Evolutionary conservation across 2,113 vertebrate species (phyloP), one percentile per base, ranked within the genome.

Genomic region (Pitta sordida): DNA sequence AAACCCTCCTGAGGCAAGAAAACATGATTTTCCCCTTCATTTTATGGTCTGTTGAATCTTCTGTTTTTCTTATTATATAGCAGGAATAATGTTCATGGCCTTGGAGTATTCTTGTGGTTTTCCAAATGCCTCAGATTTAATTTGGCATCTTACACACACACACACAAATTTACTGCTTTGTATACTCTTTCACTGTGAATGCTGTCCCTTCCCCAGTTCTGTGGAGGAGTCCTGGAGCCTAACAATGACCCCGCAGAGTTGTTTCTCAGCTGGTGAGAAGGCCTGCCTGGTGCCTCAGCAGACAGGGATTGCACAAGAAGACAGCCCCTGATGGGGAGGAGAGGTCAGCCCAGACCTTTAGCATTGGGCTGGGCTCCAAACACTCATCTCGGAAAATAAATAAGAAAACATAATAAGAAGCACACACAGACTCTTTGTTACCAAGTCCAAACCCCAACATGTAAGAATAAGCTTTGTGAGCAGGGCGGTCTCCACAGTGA

Each of bases 21-120:
- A 96, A 83, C 82, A 96, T 60, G 51, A 95, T 91, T 96, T 96
- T 74, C 55, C 49, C 82, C 79, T 96, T 96, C 75, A 91, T 96
- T 96, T 96, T 96, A 96, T 96, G 94, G 96, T 91, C 96, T 94
- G 87, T 56, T 95, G 93, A 95, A 93, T 96, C 75, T 93, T 96
- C 94, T 96, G 71, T 77, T 96, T 95, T 96, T 86, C 94, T 96
- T 93, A 48, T 91, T 83, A 67, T 95, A 59, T 77, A 81, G 91
- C 59, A 94, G 93, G 52, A 94, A 94, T 94, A 94, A 93, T 77
- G 48, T 83, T 68, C 56, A 67, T 88, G 64, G 91, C 76, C 85
- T 93, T 86, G 71, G 82, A 95, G 75, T 94, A 96, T 90, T 95
- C 79, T 94, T 88, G 90, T 80, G 91, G 94, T 90, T 94, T 94